Evolutionary conservation across 2,113 vertebrate species (phyloP).

Genomic region (Lagopus muta): DNA sequence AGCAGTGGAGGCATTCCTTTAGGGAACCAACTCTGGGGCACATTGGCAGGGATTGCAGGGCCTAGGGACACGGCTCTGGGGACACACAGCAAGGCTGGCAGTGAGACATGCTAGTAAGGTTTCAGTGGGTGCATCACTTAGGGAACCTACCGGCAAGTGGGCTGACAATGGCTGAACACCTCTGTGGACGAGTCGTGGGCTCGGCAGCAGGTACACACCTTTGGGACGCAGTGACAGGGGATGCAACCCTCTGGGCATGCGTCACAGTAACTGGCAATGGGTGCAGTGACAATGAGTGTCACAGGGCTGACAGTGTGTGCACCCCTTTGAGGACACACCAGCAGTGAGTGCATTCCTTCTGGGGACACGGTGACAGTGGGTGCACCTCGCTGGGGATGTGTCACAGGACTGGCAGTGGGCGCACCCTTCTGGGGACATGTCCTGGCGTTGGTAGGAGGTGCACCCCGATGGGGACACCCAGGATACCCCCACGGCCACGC

Average conservation of each 20-base stretch:
- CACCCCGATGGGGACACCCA: too few relatives aligned
- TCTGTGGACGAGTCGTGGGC: too few relatives aligned
- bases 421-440: background rate
- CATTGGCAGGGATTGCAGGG: background rate
- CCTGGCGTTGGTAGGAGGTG: accelerated
- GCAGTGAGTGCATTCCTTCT: background rate
- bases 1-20: background rate
- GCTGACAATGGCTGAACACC: too few relatives aligned
- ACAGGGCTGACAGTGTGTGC: background rate
- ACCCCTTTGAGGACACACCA: too few relatives aligned
- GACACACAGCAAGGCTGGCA: background rate
- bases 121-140: background rate
- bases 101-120: too few relatives aligned
- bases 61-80: too few relatives aligned
- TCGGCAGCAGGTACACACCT: background rate
- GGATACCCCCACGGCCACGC: background rate
- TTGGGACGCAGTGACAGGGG: accelerated
- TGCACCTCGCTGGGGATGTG: background rate
- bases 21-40: background rate
- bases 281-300: too few relatives aligned
- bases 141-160: background rate
- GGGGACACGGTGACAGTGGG: background rate
- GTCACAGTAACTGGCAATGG: too few relatives aligned
- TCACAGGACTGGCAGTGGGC: background rate
- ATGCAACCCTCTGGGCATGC: background rate